phyloP scores from a whole-genome alignment of 2,113 vertebrate genomes.

The Sigmodon hispidus region DNA sequence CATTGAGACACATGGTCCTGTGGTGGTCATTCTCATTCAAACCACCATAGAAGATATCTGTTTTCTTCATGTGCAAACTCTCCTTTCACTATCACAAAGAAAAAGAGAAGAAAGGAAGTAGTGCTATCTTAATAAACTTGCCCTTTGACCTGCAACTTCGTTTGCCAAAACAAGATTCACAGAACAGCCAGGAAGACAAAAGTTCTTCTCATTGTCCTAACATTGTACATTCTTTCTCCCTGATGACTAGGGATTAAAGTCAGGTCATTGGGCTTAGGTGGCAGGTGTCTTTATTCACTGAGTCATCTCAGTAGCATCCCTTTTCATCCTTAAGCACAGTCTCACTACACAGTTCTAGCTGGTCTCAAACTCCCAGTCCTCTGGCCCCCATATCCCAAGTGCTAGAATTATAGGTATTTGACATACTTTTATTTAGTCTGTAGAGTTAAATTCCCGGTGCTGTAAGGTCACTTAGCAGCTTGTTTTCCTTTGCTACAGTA shows the following conservation, averaged over 20 bases:
- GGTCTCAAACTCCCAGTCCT: background rate
- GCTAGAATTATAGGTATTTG: background rate
- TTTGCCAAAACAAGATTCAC: constrained; percentile 29
- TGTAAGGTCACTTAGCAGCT: background rate
- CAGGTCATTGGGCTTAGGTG: background rate
- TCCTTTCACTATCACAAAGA: constrained; percentile 37
- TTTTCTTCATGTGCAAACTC: background rate
- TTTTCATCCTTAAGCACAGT: background rate
- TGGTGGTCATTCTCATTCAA: background rate
- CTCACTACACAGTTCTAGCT: background rate
- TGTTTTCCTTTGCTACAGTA: background rate
- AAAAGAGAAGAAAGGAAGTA: background rate
- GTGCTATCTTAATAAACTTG: constrained; percentile 24
- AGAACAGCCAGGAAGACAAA: background rate
- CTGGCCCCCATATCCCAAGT: background rate
- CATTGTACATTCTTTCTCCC: background rate
- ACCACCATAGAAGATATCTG: background rate
- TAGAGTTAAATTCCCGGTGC: background rate
- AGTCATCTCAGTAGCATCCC: background rate
- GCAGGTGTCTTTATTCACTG: background rate
- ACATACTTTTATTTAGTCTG: no score
- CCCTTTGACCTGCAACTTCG: background rate
- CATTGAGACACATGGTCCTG: background rate
- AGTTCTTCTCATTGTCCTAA: background rate
- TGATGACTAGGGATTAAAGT: background rate